Evolutionary conservation across 2,797 vertebrate genomes (phyloP).

Genomic region (Miichthys miiuy): DNA sequence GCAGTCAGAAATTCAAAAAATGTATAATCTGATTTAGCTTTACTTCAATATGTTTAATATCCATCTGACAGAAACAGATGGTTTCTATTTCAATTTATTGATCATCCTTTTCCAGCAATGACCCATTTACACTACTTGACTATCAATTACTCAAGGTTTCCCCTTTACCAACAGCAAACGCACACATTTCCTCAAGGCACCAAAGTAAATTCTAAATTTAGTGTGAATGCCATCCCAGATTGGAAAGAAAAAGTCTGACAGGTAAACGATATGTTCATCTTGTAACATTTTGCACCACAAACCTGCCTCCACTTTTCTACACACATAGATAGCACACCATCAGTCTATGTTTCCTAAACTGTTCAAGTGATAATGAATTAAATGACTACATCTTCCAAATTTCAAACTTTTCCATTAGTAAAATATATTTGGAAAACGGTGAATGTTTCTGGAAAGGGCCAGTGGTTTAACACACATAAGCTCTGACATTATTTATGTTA

Average conservation of each 20-base stretch:
- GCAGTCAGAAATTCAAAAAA: conserved; percentile 21
- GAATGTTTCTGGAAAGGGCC: not conserved
- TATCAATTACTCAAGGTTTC: conserved; percentile 30
- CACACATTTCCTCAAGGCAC: conserved; percentile 9
- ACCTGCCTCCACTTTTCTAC: not conserved
- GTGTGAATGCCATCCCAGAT: not conserved
- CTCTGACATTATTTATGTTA: not conserved
- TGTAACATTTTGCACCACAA: not conserved
- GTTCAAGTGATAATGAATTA: not conserved
- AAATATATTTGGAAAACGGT: not conserved
- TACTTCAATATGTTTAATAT: conserved; percentile 52
- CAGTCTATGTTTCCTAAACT: not conserved
- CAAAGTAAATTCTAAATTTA: not conserved
- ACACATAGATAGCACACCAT: not conserved
- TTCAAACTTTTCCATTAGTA: not conserved
- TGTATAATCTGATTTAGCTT: conserved; percentile 37
- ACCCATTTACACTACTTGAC: conserved; percentile 44
- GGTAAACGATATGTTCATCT: not conserved
- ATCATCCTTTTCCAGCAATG: conserved; percentile 50
- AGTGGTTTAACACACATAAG: not conserved
- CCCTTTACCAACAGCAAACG: not conserved
- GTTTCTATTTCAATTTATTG: conserved; percentile 57
- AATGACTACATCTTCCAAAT: not conserved
- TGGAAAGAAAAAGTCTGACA: not conserved
- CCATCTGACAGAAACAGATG: conserved; percentile 54